Base-by-base conservation (phyloP, 2,797 vertebrate genomes). In the Periophthalmus magnuspinnatus region DNA sequence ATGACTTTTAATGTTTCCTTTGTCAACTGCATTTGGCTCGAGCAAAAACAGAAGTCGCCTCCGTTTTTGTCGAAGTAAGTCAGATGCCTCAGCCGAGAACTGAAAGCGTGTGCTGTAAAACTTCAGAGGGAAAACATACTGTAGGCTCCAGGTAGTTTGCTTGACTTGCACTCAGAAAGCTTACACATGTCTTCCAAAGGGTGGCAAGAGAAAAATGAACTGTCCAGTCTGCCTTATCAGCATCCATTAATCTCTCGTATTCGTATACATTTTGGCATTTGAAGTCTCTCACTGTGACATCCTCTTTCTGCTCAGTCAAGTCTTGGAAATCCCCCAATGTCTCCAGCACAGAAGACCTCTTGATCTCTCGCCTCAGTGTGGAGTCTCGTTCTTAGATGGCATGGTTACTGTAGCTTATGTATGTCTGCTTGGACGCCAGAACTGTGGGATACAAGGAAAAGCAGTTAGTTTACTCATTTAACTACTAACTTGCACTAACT, bases 331-430 rank as follows among this genome's bases (percentile, higher is more conserved):
- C 75, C 55, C 79, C 66, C 72, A 77, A 69, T 77, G 48, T 82
- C 66, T 76, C 65, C 67, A 59, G 60, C 65, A 50, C 59, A 76
- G 79, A 81, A 80, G 77, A 72, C 74, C 5, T 77, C 71, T 78
- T 32, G 81, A 82, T 82, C 71, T 71, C 80, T 86, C 55, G 72
- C 66, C 84, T 76, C 73, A 64, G 5, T 6, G 45, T 68, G 80
- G 38, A 64, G 21, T 80, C 72, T 78, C 67, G 50, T 68, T 79
- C 84, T 92, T 95, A 98, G 93, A 97, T 96, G 68, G 96, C 95
- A 45, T 98, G 97, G 95, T 98, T 98, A 92, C 95, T 97, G 85
- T 98, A 98, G 93, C 94, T 96, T 92, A 98, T 97, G 56, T 97
- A 98, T 67, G 96, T 98, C 93, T 97, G 96, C 91, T 97, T 98